Evolutionary conservation across 2,797 vertebrate species (phyloP).

Genomic region (Sarcophilus harrisii): DNA sequence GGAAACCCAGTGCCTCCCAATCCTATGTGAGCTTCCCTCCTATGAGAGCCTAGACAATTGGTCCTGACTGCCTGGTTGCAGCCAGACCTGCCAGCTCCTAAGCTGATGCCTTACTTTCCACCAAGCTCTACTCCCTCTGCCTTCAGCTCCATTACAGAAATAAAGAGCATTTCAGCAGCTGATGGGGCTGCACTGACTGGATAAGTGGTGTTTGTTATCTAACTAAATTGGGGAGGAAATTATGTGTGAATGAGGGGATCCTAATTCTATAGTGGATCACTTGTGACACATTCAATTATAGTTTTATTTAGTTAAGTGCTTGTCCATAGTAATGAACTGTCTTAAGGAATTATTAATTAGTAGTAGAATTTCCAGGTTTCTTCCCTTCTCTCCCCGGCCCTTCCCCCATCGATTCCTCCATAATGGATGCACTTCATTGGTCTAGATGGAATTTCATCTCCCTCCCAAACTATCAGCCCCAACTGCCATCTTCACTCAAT

Average conservation of each 20-base stretch:
- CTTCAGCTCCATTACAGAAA: conserved; percentile 2
- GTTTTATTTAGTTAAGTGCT: conserved; percentile 82
- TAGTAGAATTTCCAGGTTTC: conserved; percentile 60
- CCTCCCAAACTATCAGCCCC: conserved; percentile 37
- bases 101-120: neutral
- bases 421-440: neutral
- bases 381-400: neutral
- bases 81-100: neutral
- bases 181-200: conserved; percentile 45
- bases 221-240: conserved; percentile 80
- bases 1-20: neutral
- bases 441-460: conserved; percentile 48
- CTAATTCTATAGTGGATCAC: conserved; percentile 75
- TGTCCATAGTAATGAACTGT: conserved; percentile 77
- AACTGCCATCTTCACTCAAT: conserved; percentile 36
- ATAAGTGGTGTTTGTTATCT: conserved; percentile 72
- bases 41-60: neutral
- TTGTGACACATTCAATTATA: conserved; percentile 81
- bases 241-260: conserved; percentile 78
- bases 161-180: conserved; percentile 57
- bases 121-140: neutral
- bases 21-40: neutral
- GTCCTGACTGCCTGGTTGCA: neutral
- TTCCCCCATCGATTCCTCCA: conserved; percentile 23
- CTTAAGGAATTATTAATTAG: conserved; percentile 76